Conservation (phyloP, 2,888 invertebrate genomes). For the Athalia rosae region DNA sequence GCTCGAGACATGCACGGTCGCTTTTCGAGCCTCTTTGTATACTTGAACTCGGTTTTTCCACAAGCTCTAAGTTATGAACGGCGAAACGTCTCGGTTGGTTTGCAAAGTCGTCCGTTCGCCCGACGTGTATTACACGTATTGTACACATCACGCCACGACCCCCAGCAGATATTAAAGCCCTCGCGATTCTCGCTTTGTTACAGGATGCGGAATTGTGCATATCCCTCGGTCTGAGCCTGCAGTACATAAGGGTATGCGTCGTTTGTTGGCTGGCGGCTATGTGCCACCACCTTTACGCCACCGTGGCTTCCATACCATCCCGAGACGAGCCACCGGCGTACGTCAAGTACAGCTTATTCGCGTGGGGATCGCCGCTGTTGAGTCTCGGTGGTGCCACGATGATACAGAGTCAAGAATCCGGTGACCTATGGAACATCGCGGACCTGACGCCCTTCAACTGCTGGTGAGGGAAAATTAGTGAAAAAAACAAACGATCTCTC, state of each 20-base stretch:
- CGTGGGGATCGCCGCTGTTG: slow-evolving; percentile 80
- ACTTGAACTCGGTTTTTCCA: slow-evolving; percentile 11
- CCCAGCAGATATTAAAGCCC: too few species aligned
- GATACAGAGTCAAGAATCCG: slow-evolving; percentile 75
- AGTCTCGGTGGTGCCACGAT: slow-evolving; percentile 75
- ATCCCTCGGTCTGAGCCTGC: slow-evolving; percentile 79
- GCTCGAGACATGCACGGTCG: not conserved
- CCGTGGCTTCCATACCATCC: slow-evolving; percentile 68
- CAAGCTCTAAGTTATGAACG: not conserved
- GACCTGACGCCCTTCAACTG: slow-evolving; percentile 76
- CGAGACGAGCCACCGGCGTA: slow-evolving; percentile 71
- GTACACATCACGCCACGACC: too few species aligned
- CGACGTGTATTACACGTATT: not conserved
- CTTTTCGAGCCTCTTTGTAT: slow-evolving; percentile 16
- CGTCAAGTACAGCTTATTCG: slow-evolving; percentile 78
- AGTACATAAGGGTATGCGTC: slow-evolving; percentile 80
- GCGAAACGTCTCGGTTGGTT: slow-evolving; percentile 15
- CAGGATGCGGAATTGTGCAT: slow-evolving; percentile 79
- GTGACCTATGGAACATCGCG: slow-evolving; percentile 73
- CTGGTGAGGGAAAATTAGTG: slow-evolving; percentile 72
- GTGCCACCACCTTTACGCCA: slow-evolving; percentile 79
- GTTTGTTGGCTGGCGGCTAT: slow-evolving; percentile 82
- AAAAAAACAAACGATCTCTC: too few species aligned
- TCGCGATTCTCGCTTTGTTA: slow-evolving; percentile 53
- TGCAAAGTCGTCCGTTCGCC: slow-evolving; percentile 15